A percentile compares a stretch with the other conserved stretches of the same genome.
Evolutionary conservation across 2,797 vertebrate genomes (phyloP).

Genomic region (Microctenopoma stevenorrisi): DNA sequence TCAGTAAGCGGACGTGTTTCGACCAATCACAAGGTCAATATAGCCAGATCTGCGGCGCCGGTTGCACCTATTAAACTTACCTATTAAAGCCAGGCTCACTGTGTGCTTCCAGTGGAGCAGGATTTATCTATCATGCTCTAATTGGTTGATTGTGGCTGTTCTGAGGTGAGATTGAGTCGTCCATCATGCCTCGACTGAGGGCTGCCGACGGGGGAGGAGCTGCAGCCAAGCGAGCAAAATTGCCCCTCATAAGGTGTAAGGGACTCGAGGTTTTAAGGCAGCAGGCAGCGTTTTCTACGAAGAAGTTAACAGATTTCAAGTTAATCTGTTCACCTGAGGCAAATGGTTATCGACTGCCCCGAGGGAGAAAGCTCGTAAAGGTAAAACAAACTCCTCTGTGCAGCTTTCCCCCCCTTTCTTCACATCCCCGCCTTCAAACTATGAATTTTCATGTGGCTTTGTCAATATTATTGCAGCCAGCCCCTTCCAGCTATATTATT

Average conservation of each 20-base stretch:
- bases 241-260: constrained; percentile 72
- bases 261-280: constrained; percentile 73
- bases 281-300: constrained; percentile 73
- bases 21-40: constrained; percentile 74
- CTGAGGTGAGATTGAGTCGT: constrained; percentile 81
- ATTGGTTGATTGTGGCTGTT: constrained; percentile 83
- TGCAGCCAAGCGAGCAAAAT: constrained; percentile 74
- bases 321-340: constrained; percentile 77
- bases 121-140: constrained; percentile 82
- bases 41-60: constrained; percentile 5
- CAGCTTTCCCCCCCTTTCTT: constrained; percentile 17
- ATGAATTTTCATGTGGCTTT: constrained; percentile 66
- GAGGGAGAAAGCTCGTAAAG: constrained; percentile 40
- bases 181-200: constrained; percentile 78
- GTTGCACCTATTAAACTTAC: constrained; percentile 63
- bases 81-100: constrained; percentile 68
- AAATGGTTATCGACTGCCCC: constrained; percentile 73
- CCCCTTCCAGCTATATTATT: constrained; percentile 51
- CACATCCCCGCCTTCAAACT: constrained; percentile 14
- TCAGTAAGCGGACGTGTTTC: constrained; percentile 40
- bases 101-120: constrained; percentile 50
- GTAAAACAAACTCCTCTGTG: constrained; percentile 40
- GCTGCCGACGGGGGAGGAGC: constrained; percentile 59
- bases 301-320: constrained; percentile 69
- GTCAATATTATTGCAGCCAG: constrained; percentile 66